Conservation (phyloP, 2,113 vertebrate species). For the Emydura subglobosa region DNA sequence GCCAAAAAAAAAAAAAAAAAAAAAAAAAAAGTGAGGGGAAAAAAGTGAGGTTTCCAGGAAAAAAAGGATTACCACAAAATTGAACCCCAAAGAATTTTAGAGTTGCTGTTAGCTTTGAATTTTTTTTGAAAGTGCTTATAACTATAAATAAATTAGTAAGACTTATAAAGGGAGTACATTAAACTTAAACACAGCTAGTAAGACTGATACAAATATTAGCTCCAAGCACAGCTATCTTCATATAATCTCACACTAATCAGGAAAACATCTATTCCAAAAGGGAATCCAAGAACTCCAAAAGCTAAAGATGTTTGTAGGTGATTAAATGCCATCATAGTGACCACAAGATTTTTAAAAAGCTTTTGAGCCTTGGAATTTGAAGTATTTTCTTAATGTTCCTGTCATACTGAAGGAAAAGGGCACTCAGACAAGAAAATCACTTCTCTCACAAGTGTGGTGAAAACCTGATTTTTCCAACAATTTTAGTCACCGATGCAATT, state of each 20-base stretch:
- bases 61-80: not conserved
- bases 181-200: not conserved
- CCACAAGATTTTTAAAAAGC: not conserved
- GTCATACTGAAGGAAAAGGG: not conserved
- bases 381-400: not conserved
- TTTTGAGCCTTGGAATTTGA: not conserved
- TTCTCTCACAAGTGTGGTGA: not conserved
- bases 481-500: not conserved
- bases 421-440: not conserved
- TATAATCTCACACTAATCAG: not conserved
- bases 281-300: not conserved
- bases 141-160: not conserved
- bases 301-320: not conserved
- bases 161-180: not conserved
- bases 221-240: not conserved
- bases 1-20: too few relatives aligned
- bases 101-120: not conserved
- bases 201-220: not conserved
- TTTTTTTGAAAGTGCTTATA: not conserved
- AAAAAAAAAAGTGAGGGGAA: too few relatives aligned
- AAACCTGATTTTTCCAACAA: not conserved
- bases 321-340: not conserved
- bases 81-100: not conserved
- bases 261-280: not conserved
- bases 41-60: too few relatives aligned